Base-by-base conservation (phyloP, 1,140 invertebrate genomes). In the Tachypleus tridentatus region DNA sequence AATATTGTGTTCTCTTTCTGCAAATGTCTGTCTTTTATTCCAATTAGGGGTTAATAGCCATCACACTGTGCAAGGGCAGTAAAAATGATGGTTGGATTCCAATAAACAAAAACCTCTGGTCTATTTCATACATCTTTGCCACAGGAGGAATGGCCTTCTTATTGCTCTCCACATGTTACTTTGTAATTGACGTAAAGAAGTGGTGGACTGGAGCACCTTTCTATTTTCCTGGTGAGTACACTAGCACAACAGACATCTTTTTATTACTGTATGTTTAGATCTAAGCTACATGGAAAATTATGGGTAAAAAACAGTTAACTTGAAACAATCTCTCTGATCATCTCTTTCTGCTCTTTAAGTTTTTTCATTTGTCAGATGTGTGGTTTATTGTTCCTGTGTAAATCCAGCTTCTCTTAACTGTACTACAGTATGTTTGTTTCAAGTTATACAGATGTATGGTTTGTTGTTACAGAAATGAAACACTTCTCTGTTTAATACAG, bases 31-130 rank as follows among this genome's bases (percentile, higher is more conserved):
- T 52, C 10, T 51, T 65, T 58, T 10, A 3, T 51, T 69, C 48
- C 65, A 59, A 54, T 60, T 77, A 81, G 75, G 86, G 86, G 48
- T 73, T 87, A 0, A 71, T 88, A 48, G 90, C 86, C 57, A 85
- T 84, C 3, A 70, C 83, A 9, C 78, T 96, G 1, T 90, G 89
- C 67, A 81, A 82, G 49, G 89, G 87, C 73, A 84, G 84, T 0
- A 80, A 84, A 72, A 85, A 93, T 69, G 82, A 83, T 59, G 92
- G 91, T 6, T 78, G 84, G 3, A 88, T 94, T 68, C 91, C 91
- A 9, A 74, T 93, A 3, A 93, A 91, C 74, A 93, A 93, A 79
- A 90, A 89, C 74, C 77, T 97, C 29, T 96, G 92, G 92, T 93
- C 93, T 0, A 75, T 94, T 3, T 94, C 92, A 0, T 97, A 87